Evolutionary conservation across 2,888 invertebrate species (phyloP).

Genomic region (Callyntrura guangdongensis): DNA sequence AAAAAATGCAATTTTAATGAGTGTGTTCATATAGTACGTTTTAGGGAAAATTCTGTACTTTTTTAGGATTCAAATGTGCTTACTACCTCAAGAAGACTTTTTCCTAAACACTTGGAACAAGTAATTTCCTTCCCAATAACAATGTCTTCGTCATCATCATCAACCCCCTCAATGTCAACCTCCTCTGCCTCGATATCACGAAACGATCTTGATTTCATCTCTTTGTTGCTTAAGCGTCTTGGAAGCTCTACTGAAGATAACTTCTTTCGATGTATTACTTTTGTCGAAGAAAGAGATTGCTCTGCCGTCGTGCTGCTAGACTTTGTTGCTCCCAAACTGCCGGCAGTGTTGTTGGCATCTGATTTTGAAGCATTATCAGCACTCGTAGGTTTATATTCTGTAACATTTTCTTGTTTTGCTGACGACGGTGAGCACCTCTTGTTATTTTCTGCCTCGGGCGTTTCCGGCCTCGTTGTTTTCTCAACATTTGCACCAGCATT

Average conservation of each 20-base stretch:
- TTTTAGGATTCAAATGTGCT: not conserved
- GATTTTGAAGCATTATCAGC: not conserved
- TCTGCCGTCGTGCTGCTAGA: not conserved
- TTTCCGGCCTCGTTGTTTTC: conserved; percentile 71
- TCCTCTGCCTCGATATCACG: conserved; percentile 60
- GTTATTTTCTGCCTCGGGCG: conserved; percentile 63
- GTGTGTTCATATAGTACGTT: conserved; percentile 13
- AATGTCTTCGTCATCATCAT: conserved; percentile 68
- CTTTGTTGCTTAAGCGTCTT: conserved; percentile 73
- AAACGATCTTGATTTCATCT: conserved; percentile 25
- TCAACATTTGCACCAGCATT: conserved; percentile 47
- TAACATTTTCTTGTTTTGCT: conserved; percentile 25
- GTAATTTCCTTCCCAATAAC: conserved; percentile 72
- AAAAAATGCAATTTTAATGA: conserved; percentile 9
- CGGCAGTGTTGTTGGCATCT: not conserved
- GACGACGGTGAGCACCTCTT: conserved; percentile 70
- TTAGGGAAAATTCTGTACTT: not conserved
- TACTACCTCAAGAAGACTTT: conserved; percentile 71
- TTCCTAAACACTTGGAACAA: conserved; percentile 71
- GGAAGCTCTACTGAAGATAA: conserved; percentile 61
- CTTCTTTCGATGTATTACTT: conserved; percentile 67
- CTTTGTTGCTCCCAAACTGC: conserved; percentile 1
- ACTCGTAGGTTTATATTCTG: conserved; percentile 23
- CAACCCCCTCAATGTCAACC: conserved; percentile 70
- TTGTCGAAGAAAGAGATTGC: conserved; percentile 36